Base-by-base conservation (phyloP, 2,888 invertebrate species). In the Archaeoteleia sp. region DNA sequence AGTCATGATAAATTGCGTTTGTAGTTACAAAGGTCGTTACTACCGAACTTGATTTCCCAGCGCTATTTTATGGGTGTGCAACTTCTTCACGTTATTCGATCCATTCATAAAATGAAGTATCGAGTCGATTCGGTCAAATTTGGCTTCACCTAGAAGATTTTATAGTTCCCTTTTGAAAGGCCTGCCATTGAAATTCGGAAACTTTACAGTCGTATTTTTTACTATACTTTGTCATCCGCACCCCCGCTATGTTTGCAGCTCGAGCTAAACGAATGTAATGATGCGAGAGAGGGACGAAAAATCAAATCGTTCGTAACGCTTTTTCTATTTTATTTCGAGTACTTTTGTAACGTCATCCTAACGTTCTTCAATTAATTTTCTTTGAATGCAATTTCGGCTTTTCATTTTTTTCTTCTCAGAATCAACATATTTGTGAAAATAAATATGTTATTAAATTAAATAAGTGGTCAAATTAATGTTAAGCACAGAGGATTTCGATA, bases 71-170 rank as follows among this genome's bases (percentile, higher is more conserved):
- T 65, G 48, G 42, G 65, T 53, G 45, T 51, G 30, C 25, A 27
- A 37, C 49, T 45, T 12, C 14, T 29, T 39, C 32, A 39, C 32
- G 54, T 35, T 62, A 53, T 55, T 29, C 40, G 48, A 13, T 35
- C 34, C 54, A 69, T 65, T 65, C 60, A 60, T 6, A 45, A 37
- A 40, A 29, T 40, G 17, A 58, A 66, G 39, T 58, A 66, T 66
- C 58, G 53, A 66, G 51, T 65, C 40, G 60, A 65, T 65, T 69
- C 62, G 65, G 60, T 57, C 61, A 65, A 69, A 66, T 69, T 69
- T 65, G 55, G 53, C 55, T 55, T 54, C 37, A 49, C 67, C 60
- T 49, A 39, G 49, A 55, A 55, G 43, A 12, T 67, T 67, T 67
- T 67, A 67, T 48, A 60, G 67, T 60, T 48, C 32, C 17, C 60